A percentile compares a stretch with the other conserved stretches of the same genome.
Evolutionary conservation across 2,888 invertebrate species (phyloP).

Genomic region (Entomobrya multifasciata): DNA sequence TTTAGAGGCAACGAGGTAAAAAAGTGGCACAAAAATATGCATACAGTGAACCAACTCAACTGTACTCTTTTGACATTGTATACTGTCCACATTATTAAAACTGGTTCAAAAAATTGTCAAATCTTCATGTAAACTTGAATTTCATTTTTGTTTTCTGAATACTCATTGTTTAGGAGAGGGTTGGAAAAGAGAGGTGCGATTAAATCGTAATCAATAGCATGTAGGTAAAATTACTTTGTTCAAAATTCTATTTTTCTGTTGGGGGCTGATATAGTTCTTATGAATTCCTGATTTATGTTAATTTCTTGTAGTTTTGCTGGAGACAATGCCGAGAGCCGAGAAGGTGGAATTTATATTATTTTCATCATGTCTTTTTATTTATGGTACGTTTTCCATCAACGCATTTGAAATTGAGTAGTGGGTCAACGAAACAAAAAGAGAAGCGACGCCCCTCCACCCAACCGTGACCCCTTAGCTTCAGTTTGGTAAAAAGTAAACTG

Average conservation of each 20-base stretch:
- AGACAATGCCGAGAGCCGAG: neutral
- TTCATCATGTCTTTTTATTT: neutral
- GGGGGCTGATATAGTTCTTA: no score
- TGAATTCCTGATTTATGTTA: constrained; percentile 6
- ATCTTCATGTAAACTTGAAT: constrained; percentile 1
- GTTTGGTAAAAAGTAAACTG: constrained; percentile 57
- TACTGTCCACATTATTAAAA: neutral
- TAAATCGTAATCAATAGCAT: no score
- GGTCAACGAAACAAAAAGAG: constrained; percentile 64
- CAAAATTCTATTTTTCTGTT: no score
- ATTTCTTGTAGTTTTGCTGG: constrained; percentile 3
- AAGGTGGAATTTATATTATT: neutral
- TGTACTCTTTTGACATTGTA: no score
- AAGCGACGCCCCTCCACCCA: constrained; percentile 70
- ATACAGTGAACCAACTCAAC: no score
- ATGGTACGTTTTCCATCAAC: constrained; percentile 27
- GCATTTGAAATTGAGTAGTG: constrained; percentile 58
- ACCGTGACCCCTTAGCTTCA: constrained; percentile 59
- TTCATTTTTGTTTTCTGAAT: neutral
- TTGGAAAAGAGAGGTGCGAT: no score
- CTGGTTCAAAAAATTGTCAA: constrained; percentile 7
- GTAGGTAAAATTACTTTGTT: no score
- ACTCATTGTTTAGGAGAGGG: no score
- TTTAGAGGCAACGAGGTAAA: neutral
- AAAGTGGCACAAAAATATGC: neutral